phyloP scores from a whole-genome alignment of 2,888 invertebrate genomes.

The Entomobrya proxima region DNA sequence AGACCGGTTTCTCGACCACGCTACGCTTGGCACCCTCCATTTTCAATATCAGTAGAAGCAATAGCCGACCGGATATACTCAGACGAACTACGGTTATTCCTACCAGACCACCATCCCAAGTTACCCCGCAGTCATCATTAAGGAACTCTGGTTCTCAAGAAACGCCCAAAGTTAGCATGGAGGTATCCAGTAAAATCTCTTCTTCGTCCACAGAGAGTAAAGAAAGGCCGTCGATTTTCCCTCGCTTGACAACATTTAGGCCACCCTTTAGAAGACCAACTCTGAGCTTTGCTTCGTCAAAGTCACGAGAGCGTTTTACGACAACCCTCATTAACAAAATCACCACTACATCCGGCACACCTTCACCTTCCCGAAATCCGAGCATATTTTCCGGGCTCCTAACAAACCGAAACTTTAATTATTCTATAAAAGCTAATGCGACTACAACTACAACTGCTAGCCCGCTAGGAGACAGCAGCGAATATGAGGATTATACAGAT shows the following conservation, averaged over 20 bases:
- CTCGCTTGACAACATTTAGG: slow-evolving; percentile 69
- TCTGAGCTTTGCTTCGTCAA: slow-evolving; percentile 31
- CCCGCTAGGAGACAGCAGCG: slow-evolving; percentile 50
- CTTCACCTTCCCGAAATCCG: slow-evolving; percentile 42
- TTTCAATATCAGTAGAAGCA: slow-evolving; percentile 57
- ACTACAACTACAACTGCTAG: slow-evolving; percentile 3
- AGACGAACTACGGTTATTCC: slow-evolving; percentile 43
- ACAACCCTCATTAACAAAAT: slow-evolving; percentile 64
- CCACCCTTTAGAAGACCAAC: slow-evolving; percentile 71
- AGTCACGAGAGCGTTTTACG: slow-evolving; percentile 63
- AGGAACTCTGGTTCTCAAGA: slow-evolving; percentile 5
- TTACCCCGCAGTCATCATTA: background rate
- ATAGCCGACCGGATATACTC: slow-evolving; percentile 27
- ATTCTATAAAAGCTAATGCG: background rate
- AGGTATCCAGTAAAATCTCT: slow-evolving; percentile 41
- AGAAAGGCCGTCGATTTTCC: slow-evolving; percentile 54
- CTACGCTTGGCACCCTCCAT: slow-evolving; percentile 45
- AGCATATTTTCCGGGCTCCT: slow-evolving; percentile 60
- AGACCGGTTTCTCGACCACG: slow-evolving; percentile 52
- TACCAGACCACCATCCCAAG: background rate
- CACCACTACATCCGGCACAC: slow-evolving; percentile 53
- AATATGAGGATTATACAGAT: slow-evolving; percentile 67
- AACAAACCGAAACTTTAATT: slow-evolving; percentile 24
- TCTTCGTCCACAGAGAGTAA: slow-evolving; percentile 54
- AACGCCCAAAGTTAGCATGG: slow-evolving; percentile 4